Evolutionary conservation across 2,113 vertebrate species (phyloP), one percentile per base, ranked within the genome.

Genomic region (Corapipo altera): DNA sequence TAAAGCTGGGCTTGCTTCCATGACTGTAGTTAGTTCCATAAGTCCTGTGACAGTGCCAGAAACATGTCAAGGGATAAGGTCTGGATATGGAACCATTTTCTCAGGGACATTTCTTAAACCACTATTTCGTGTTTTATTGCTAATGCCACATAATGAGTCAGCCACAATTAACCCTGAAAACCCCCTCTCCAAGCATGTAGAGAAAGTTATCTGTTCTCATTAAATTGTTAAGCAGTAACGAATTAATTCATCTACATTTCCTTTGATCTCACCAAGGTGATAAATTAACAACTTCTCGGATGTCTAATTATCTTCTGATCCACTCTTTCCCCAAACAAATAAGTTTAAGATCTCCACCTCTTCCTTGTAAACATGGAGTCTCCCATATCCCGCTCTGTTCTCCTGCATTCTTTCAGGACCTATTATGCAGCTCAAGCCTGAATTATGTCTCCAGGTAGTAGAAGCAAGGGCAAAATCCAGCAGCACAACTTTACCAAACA

Each of bases 1-100:
- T 93, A 88, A 86, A 88, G 48, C 79, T 95, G 90, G 95, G 90
- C 88, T 94, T 86, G 33, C 22, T 88, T 95, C 96, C 93, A 89
- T 66, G 73, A 33, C 43, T 73, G n/a, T 28, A 80, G 83, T 37
- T 59, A 88, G 59, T 84, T 91, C 88, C 0, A 0, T 91, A 91
- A 96, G 79, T 74, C 88, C 43, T 75, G 48, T 61, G 85, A 83
- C 30, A 65, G 54, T 57, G 82, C 94, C 93, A 96, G 92, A 85
- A 94, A 74, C 3, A 8, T 27, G 72, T 77, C 88, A 94, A 33
- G 27, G n/a, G 6, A 71, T 77, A 83, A 71, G 15, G 17, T 39
- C 35, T 88, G 51, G 27, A 64, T 64, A 80, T 0, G 4, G 64
- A 93, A 64, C 4, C 15, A 20, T 89, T 92, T 95, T 93, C 57